phyloP scores from a whole-genome alignment of 2,797 vertebrate species.

The Mormyrus proboscirostris region DNA sequence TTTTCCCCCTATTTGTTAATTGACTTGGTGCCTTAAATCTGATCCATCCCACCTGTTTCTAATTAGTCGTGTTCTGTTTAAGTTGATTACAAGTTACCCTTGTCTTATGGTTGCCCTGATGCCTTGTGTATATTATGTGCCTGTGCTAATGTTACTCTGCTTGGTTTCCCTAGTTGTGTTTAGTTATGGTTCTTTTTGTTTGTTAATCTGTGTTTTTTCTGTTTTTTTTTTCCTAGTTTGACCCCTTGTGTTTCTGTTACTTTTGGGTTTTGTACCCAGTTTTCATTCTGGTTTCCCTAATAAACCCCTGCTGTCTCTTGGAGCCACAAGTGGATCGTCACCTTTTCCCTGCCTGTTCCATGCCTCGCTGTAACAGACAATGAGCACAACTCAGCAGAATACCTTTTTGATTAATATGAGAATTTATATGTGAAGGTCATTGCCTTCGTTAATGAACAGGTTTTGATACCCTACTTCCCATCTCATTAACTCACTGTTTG shows the following conservation, averaged over 20 bases:
- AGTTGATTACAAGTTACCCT: not conserved
- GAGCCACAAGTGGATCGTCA: not conserved
- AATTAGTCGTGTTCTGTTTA: not conserved
- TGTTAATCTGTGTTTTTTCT: not conserved
- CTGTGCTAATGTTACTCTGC: not conserved
- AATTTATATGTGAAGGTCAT: conserved; percentile 12
- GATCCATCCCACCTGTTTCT: not conserved
- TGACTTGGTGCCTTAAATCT: not conserved
- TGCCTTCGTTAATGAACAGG: not conserved
- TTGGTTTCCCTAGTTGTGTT: not conserved
- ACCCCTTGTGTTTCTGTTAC: not conserved
- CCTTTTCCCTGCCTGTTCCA: not conserved
- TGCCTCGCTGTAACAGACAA: not conserved
- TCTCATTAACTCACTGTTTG: not conserved
- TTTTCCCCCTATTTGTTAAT: not conserved
- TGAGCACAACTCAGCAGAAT: not conserved
- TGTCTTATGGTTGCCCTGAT: not conserved
- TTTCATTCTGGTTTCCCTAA: not conserved
- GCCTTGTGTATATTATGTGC: not conserved
- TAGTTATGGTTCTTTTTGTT: not conserved
- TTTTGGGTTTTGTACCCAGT: not conserved
- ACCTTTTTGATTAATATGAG: conserved; percentile 7
- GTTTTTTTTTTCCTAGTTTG: not conserved
- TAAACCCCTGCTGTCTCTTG: not conserved
- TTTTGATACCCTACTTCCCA: not conserved